These are phyloP conservation scores for Apodemia duryi DNA, from an alignment of 2,888 invertebrate genomes.

Conservation along the genomic window DNA sequence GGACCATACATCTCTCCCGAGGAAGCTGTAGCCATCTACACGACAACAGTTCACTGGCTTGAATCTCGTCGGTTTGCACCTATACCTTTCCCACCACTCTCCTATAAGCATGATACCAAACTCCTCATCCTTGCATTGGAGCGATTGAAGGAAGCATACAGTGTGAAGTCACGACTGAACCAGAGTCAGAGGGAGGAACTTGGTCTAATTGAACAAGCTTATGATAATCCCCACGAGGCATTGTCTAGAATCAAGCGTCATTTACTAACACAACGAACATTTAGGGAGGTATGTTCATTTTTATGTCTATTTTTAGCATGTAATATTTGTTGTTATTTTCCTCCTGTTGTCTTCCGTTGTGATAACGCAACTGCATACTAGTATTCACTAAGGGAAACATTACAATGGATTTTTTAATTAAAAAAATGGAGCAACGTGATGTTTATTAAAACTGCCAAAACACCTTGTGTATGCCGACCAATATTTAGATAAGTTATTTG, in stretches of 20 bases:
- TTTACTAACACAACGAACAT: slow-evolving; percentile 97
- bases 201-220: slow-evolving; percentile 99
- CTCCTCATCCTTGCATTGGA: slow-evolving; percentile 97
- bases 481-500: too few relatives aligned
- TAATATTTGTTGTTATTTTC: too few relatives aligned
- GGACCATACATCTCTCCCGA: slow-evolving; percentile 99
- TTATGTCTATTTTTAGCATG: not conserved
- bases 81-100: slow-evolving; percentile 99
- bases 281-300: slow-evolving; percentile 90
- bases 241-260: slow-evolving; percentile 99
- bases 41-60: slow-evolving; percentile 99
- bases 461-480: too few relatives aligned
- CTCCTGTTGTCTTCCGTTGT: too few relatives aligned
- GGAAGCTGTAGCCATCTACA: slow-evolving; percentile 99
- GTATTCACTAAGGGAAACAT: too few relatives aligned
- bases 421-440: too few relatives aligned
- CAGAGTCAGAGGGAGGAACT: slow-evolving; percentile 99
- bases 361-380: too few relatives aligned
- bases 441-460: too few relatives aligned
- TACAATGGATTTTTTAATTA: too few relatives aligned
- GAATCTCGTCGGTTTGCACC: slow-evolving; percentile 99
- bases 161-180: slow-evolving; percentile 97
- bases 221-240: slow-evolving; percentile 99
- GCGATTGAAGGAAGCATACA: slow-evolving; percentile 97
- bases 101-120: slow-evolving; percentile 99